Base-by-base conservation (phyloP, 1,140 invertebrate genomes). In the Drosophila melanica region DNA sequence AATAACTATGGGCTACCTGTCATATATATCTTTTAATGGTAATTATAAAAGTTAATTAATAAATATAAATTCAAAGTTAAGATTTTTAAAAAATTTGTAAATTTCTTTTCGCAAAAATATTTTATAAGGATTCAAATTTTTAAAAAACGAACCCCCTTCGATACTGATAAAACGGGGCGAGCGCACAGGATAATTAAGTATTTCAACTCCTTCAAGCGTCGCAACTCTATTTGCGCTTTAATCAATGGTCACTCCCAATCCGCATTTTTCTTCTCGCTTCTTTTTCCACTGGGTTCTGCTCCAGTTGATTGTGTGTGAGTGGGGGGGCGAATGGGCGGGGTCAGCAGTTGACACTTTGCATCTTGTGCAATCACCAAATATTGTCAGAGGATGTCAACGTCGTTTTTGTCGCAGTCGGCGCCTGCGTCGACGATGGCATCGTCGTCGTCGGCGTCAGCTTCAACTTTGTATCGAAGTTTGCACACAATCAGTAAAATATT, bases 401-500 rank as follows among this genome's bases (percentile, higher is more conserved):
- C 66, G 50, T 76, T 68, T 54, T 54, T 50, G 20, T 20, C 62
- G 41, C 53, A 63, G 59, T 42, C 63, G 48, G 65, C n/a, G 33
- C 14, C 9, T 35, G n/a, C 9, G 59, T 39, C 33, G 16, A 2
- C 58, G 53, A 65, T 59, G 75, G 58, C 67, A 58, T 71, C 74
- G 65, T 14, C 55, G 59, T 23, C 57, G 37, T 33, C 62, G 37
- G 33, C 65, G 57, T 58, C 75, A 77, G 76, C 79, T 79, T 82
- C 77, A 89, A 79, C 77, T 89, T 89, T 89, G 85, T 89, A 89
- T 89, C 79, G 84, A 89, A 90, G 84, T 89, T 89, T 89, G 85
- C 85, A 89, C 84, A 89, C 84, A 89, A 89, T 89, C 84, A 89
- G 84, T 89, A 89, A 89, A 89, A 89, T 89, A 89, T 89, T 89